These are phyloP conservation scores for Cherax quadricarinatus DNA, from an alignment of 1,140 invertebrate genomes.

Conservation along the genomic window DNA sequence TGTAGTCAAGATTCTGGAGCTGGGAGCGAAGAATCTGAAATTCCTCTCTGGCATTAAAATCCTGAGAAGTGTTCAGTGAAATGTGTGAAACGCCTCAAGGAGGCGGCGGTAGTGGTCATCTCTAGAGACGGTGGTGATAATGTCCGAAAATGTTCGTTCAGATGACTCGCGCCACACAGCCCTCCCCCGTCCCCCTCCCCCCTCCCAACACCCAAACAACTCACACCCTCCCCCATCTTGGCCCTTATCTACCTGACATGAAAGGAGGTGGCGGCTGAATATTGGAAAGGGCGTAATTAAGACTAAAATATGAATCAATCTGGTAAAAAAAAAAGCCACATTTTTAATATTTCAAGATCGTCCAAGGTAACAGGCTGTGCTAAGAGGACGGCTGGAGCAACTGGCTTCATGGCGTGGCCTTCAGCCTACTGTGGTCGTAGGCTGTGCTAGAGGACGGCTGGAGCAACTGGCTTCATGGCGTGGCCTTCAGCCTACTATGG, in stretches of 20 bases:
- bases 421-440: background rate
- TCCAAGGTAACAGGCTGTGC: too few species aligned
- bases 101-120: background rate
- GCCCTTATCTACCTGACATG: background rate
- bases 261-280: background rate
- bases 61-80: background rate
- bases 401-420: background rate
- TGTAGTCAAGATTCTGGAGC: background rate
- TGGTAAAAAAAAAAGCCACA: too few species aligned
- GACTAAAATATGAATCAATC: background rate
- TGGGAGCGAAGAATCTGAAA: background rate
- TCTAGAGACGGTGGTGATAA: background rate
- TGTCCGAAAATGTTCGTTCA: constrained; percentile 2
- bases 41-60: background rate
- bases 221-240: too few species aligned
- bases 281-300: background rate
- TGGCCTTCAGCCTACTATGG: too few species aligned
- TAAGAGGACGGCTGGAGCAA: background rate
- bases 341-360: too few species aligned
- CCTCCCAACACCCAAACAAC: background rate
- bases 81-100: background rate
- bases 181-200: background rate
- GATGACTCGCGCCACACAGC: background rate
- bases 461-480: background rate
- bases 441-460: background rate